A percentile compares a stretch with the other conserved stretches of the same genome.
These are phyloP conservation scores for Melieria picta DNA, from an alignment of 2,888 invertebrate genomes.

Conservation along the genomic window DNA sequence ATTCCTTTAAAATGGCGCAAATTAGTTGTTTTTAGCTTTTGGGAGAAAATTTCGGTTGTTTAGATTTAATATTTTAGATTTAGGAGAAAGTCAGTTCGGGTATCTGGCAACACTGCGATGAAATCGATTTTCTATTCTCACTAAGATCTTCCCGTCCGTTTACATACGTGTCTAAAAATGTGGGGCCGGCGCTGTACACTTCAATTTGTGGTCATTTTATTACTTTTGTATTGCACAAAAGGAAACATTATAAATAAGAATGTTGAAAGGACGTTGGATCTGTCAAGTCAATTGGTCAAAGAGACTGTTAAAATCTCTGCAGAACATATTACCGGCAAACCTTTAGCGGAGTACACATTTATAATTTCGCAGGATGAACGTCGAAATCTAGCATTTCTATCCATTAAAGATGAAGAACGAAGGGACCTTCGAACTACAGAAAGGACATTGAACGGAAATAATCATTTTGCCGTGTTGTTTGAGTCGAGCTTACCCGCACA, in stretches of 20 bases:
- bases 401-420: conserved; percentile 73
- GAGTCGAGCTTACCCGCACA: conserved; percentile 59
- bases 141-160: conserved; percentile 15
- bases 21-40: too few species aligned
- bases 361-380: conserved; percentile 71
- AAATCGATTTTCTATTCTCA: neutral
- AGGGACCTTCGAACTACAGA: conserved; percentile 70
- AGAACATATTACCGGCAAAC: conserved; percentile 82
- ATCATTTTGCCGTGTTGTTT: conserved; percentile 71
- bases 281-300: conserved; percentile 90
- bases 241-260: conserved; percentile 71
- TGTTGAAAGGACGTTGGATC: conserved; percentile 87
- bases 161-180: conserved; percentile 26
- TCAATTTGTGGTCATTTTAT: conserved; percentile 18
- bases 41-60: too few species aligned
- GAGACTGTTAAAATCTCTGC: conserved; percentile 81
- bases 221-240: neutral
- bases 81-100: too few species aligned
- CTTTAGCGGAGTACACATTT: conserved; percentile 77
- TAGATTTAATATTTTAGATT: too few species aligned
- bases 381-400: conserved; percentile 78
- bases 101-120: neutral
- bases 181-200: conserved; percentile 4
- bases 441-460: conserved; percentile 69
- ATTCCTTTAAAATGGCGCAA: too few species aligned